Conservation (phyloP, 2,888 invertebrate genomes). For the Miltochrista miniata region DNA sequence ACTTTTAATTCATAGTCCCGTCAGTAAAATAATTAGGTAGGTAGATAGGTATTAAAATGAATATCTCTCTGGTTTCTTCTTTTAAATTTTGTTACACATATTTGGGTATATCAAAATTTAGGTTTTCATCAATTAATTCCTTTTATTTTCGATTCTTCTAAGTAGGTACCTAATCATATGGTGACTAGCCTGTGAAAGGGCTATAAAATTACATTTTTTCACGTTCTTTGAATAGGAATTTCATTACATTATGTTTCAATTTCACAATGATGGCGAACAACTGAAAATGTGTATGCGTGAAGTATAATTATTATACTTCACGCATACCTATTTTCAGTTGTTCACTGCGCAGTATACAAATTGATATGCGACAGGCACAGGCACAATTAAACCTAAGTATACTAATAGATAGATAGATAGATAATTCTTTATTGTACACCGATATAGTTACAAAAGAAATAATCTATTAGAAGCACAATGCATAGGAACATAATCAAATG, state of each 20-base stretch:
- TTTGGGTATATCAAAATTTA: too few species aligned
- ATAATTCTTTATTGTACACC: too few species aligned
- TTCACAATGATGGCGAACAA: neutral
- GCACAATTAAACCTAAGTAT: neutral
- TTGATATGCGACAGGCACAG: neutral
- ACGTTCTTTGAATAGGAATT: slow-evolving; percentile 1
- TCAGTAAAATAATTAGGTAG: slow-evolving; percentile 16
- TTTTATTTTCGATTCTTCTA: too few species aligned
- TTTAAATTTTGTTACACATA: too few species aligned
- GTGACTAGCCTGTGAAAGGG: slow-evolving; percentile 10
- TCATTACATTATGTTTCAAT: slow-evolving; percentile 1
- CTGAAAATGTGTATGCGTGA: slow-evolving; percentile 1
- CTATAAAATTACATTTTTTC: slow-evolving; percentile 3
- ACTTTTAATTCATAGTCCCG: slow-evolving; percentile 21
- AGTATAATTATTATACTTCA: neutral
- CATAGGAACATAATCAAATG: too few species aligned
- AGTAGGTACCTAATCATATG: too few species aligned
- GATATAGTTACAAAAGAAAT: too few species aligned
- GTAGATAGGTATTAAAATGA: too few species aligned
- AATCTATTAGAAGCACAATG: too few species aligned
- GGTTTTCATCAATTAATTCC: too few species aligned
- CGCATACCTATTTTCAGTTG: slow-evolving; percentile 2
- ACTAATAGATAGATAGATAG: too few species aligned
- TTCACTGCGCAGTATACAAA: neutral
- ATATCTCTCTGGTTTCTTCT: too few species aligned